Percentiles rank a stretch among this genome's conserved stretches.
Conservation (phyloP, 2,888 invertebrate species). For the Sclerodermus sp. region DNA sequence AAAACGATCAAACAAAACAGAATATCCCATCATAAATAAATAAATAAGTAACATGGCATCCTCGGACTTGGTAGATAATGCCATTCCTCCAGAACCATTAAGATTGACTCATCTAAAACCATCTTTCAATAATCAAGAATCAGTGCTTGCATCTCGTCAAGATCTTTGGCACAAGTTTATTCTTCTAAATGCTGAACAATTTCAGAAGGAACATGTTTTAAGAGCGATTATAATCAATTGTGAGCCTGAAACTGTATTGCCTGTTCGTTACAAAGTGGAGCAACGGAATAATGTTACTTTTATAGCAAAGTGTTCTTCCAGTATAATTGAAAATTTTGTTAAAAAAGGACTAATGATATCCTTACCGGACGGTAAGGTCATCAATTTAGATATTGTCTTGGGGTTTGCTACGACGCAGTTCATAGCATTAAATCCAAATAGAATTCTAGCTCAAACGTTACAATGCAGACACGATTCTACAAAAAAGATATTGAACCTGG, state of each 20-base stretch:
- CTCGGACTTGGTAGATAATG: too few species aligned
- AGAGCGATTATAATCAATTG: slow-evolving; percentile 35
- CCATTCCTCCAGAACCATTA: slow-evolving; percentile 35
- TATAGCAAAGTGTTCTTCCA: slow-evolving; percentile 36
- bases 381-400: slow-evolving; percentile 46
- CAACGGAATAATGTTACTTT: slow-evolving; percentile 39
- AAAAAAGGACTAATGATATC: slow-evolving; percentile 37
- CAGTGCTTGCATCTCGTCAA: slow-evolving; percentile 37
- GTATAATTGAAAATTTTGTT: slow-evolving; percentile 40
- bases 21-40: too few species aligned
- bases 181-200: slow-evolving; percentile 34
- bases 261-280: slow-evolving; percentile 42
- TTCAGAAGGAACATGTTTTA: slow-evolving; percentile 33
- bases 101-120: slow-evolving; percentile 43
- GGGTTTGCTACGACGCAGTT: slow-evolving; percentile 39
- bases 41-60: too few species aligned
- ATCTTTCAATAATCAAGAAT: slow-evolving; percentile 33
- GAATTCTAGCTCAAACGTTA: slow-evolving; percentile 34
- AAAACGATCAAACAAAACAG: too few species aligned
- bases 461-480: slow-evolving; percentile 37
- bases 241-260: slow-evolving; percentile 42
- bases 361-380: slow-evolving; percentile 28
- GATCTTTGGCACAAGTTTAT: slow-evolving; percentile 54
- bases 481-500: slow-evolving; percentile 43
- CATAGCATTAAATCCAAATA: slow-evolving; percentile 38